phyloP scores from a whole-genome alignment of 2,113 vertebrate species.

The Eonycteris spelaea region DNA sequence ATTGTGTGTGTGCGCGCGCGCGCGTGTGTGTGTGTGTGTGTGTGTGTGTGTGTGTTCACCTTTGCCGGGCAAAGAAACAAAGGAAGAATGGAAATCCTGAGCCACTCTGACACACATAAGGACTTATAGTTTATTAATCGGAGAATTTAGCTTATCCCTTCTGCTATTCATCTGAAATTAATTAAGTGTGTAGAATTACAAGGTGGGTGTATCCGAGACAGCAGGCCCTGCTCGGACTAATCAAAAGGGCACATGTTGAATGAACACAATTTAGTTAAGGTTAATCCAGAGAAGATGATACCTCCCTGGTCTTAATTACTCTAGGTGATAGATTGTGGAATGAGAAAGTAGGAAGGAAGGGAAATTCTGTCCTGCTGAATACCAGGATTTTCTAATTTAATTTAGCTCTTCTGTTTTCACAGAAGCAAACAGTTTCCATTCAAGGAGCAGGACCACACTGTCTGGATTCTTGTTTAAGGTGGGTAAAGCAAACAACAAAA shows the following conservation, averaged over 20 bases:
- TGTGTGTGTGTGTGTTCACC: background rate
- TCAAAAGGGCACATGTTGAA: conserved; percentile 91
- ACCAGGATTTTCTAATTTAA: conserved; percentile 93
- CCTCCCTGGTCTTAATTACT: conserved; percentile 88
- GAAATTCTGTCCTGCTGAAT: conserved; percentile 86
- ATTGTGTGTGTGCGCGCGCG: conserved; percentile 4
- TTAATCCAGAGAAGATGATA: conserved; percentile 91
- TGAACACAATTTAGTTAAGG: conserved; percentile 89
- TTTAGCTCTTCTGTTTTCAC: conserved; percentile 89
- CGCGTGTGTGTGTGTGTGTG: background rate
- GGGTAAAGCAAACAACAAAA: background rate
- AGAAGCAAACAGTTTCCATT: conserved; percentile 89
- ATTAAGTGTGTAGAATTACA: conserved; percentile 91
- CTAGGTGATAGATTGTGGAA: conserved; percentile 89
- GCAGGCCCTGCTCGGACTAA: conserved; percentile 86
- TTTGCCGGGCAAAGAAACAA: conserved; percentile 57
- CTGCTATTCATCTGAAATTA: conserved; percentile 90
- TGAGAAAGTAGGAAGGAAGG: conserved; percentile 89
- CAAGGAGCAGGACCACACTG: conserved; percentile 81
- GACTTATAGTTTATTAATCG: conserved; percentile 84
- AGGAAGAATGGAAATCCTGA: conserved; percentile 71
- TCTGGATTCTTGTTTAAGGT: conserved; percentile 68
- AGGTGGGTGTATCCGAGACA: conserved; percentile 85
- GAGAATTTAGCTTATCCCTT: conserved; percentile 81
- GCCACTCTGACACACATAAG: conserved; percentile 78